Percentiles rank a stretch among this genome's conserved stretches.
These are phyloP conservation scores for Drosophila eugracilis DNA, from an alignment of 1,140 invertebrate genomes.

Conservation along the genomic window DNA sequence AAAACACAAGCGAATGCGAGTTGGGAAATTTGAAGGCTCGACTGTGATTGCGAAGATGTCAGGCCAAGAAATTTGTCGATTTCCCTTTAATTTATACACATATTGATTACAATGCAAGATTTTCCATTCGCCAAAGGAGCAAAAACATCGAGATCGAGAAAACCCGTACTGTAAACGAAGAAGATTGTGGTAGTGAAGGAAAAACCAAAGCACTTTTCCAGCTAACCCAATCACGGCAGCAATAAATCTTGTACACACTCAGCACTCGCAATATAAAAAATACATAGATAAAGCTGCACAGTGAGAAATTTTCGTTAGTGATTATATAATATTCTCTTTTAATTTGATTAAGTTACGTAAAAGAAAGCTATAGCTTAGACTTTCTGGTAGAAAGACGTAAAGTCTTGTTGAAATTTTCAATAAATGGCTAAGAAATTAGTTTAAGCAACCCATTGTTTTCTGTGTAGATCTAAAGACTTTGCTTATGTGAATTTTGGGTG, in stretches of 20 bases:
- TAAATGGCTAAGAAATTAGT: background rate
- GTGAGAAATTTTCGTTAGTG: background rate
- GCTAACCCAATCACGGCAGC: slow-evolving; percentile 55
- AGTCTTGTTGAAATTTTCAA: background rate
- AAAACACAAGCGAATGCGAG: slow-evolving; percentile 4
- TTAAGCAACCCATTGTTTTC: background rate
- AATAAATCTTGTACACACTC: slow-evolving; percentile 60
- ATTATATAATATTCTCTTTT: background rate
- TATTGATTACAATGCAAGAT: slow-evolving; percentile 57
- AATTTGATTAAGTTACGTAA: too few relatives aligned
- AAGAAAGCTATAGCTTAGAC: too few relatives aligned
- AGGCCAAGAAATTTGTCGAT: slow-evolving; percentile 34
- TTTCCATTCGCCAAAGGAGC: slow-evolving; percentile 25
- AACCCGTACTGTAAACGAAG: slow-evolving; percentile 8
- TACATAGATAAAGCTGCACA: slow-evolving; percentile 8
- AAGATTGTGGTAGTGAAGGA: slow-evolving; percentile 28
- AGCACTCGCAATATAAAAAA: slow-evolving; percentile 34
- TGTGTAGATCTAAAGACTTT: slow-evolving; percentile 15
- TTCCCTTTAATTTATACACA: slow-evolving; percentile 56
- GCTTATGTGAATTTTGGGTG: slow-evolving; percentile 3
- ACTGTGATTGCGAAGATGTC: slow-evolving; percentile 38
- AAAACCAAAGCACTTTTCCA: slow-evolving; percentile 49
- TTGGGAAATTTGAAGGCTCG: slow-evolving; percentile 15
- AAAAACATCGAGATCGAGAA: slow-evolving; percentile 13
- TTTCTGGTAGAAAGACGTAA: too few relatives aligned